Percentiles rank a stretch among this genome's conserved stretches.
phyloP scores from a whole-genome alignment of 2,113 vertebrate genomes.

The Nothoprocta perdicaria region DNA sequence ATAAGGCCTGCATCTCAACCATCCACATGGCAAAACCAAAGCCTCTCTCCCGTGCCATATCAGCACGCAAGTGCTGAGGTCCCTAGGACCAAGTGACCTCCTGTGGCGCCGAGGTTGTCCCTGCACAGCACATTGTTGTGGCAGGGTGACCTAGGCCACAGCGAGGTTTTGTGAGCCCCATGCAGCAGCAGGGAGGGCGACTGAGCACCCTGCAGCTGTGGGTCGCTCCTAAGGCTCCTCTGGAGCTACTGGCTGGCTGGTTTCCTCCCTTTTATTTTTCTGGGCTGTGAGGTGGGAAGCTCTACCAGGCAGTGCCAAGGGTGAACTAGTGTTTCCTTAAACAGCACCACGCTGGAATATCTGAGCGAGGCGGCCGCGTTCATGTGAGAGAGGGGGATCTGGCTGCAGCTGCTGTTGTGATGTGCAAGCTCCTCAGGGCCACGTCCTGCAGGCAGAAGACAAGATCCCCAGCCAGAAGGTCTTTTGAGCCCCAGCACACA shows the following conservation, averaged over 20 bases:
- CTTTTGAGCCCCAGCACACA: too few relatives aligned
- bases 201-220: background rate
- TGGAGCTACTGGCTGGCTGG: background rate
- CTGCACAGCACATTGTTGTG: background rate
- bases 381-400: background rate
- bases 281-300: fast-evolving
- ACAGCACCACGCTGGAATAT: background rate
- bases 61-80: background rate
- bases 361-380: background rate
- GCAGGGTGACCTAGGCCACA: background rate
- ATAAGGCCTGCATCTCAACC: background rate
- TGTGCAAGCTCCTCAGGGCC: fast-evolving
- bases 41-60: too few relatives aligned
- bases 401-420: fast-evolving
- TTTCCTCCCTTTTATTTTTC: background rate
- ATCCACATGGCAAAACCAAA: background rate
- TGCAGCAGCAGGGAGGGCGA: fast-evolving
- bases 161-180: background rate
- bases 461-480: background rate
- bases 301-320: fast-evolving
- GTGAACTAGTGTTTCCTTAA: background rate
- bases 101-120: background rate
- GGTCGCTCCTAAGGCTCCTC: background rate
- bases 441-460: background rate
- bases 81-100: background rate